These are phyloP conservation scores for Hydrozoanthus tunicans DNA, from an alignment of 64 coral and sea anemone species.

Conservation along the genomic window DNA sequence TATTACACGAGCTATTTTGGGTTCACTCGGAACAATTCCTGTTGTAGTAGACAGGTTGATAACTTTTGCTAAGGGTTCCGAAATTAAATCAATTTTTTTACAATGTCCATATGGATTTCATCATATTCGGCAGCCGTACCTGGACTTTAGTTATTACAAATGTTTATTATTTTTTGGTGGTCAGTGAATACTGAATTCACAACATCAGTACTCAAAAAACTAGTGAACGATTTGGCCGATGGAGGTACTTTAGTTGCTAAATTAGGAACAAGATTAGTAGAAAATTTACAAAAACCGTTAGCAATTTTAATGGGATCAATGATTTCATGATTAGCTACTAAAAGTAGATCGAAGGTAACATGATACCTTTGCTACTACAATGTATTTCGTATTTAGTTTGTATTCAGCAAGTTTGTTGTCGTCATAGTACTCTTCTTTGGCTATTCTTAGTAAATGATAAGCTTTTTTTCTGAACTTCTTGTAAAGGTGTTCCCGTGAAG, in stretches of 20 bases:
- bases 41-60: conserved; percentile 52
- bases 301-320: conserved; percentile 53
- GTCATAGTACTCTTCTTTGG: conserved; percentile 46
- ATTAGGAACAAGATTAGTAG: conserved; percentile 42
- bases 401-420: conserved; percentile 26
- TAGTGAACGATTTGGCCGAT: neutral
- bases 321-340: conserved; percentile 30
- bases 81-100: neutral
- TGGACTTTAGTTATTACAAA: conserved; percentile 12
- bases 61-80: neutral
- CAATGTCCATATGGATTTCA: conserved; percentile 49
- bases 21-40: conserved; percentile 1
- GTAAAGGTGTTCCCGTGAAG: neutral
- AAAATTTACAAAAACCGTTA: conserved; percentile 57
- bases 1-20: conserved; percentile 59
- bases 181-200: conserved; percentile 15
- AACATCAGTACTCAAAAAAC: neutral
- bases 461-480: conserved; percentile 69
- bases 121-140: conserved; percentile 44
- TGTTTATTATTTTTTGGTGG: neutral
- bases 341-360: conserved; percentile 7
- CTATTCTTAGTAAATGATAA: conserved; percentile 57
- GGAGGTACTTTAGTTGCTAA: conserved; percentile 32
- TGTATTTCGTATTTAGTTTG: conserved; percentile 22
- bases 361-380: conserved; percentile 11